Base-by-base conservation (phyloP, 1,140 invertebrate species). In the Papilio polyxenes region DNA sequence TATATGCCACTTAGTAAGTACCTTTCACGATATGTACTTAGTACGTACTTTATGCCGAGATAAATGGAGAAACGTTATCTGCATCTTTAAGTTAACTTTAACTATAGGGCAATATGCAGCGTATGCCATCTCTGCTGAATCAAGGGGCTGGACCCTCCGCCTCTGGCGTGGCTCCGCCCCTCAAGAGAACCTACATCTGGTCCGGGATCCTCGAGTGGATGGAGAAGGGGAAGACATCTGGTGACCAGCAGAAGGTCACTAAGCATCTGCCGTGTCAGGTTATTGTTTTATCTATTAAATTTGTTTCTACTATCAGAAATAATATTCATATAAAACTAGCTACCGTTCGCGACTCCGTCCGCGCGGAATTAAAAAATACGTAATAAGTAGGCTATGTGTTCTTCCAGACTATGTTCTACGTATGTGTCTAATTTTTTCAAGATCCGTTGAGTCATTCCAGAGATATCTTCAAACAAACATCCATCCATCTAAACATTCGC, bases 151-250 rank as follows among this genome's bases (percentile, higher is more conserved):
- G 90, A 8, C 83, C 90, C 0, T 87, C 90, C 9, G 83, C 87
- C 23, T 59, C 85, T 13, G 86, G 83, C 53, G 80, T 65, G 7
- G 79, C 80, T 23, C 56, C 85, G 75, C 69, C 88, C 31, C 89
- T 95, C 62, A 96, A 97, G 84, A 95, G 97, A 62, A 96, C 96
- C 20, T 96, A 96, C 62, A 98, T 98, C 89, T 98, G 98, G 98
- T 96, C 96, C 86, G 98, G 98, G 11, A 94, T 97, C 0, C 92
- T 99, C 4, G 98, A 99, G 93, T 99, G 98, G 97, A 97, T 98
- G 85, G 98, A 99, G 88, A 99, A 98, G 91, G 95, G 95, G 51
- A 97, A 97, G 85, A 96, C 96, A 87, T 95, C 96, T 9, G 95
- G 95, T 5, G 96, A 97, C 88, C 95, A 95, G 80, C 96, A 97